These are phyloP conservation scores for Chiroxiphia lanceolata DNA, from an alignment of 2,797 vertebrate genomes.

Conservation along the genomic window DNA sequence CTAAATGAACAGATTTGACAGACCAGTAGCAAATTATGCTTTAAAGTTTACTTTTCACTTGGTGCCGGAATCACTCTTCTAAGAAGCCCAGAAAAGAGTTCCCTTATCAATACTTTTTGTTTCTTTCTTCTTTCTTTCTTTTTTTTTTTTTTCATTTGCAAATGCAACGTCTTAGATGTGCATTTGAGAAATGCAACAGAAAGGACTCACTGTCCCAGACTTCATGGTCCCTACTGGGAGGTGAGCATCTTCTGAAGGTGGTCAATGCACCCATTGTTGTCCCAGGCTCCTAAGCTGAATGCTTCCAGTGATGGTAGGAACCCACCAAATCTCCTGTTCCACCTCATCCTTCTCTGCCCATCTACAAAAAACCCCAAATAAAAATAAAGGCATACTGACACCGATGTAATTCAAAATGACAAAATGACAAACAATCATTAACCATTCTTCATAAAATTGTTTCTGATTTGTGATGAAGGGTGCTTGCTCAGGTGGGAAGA, in stretches of 20 bases:
- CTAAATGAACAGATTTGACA: conserved; percentile 41
- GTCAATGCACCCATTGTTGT: background rate
- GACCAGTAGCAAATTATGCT: conserved; percentile 2
- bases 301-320: background rate
- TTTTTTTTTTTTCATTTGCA: background rate
- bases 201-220: background rate
- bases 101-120: background rate
- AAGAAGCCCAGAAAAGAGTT: background rate
- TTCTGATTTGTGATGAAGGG: background rate
- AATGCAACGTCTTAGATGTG: background rate
- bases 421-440: background rate
- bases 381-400: background rate
- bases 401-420: background rate
- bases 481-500: background rate
- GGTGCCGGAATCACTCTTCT: background rate
- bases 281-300: background rate
- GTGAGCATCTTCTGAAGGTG: background rate
- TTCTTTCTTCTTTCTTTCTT: background rate
- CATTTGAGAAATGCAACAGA: background rate
- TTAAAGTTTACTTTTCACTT: conserved; percentile 16
- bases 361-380: background rate
- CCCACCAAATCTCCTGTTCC: background rate
- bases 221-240: background rate
- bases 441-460: background rate
- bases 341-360: background rate